Evolutionary conservation across 2,888 invertebrate species (phyloP), one percentile per base, ranked within the genome.

Genomic region (Drosophila demipolita): DNA sequence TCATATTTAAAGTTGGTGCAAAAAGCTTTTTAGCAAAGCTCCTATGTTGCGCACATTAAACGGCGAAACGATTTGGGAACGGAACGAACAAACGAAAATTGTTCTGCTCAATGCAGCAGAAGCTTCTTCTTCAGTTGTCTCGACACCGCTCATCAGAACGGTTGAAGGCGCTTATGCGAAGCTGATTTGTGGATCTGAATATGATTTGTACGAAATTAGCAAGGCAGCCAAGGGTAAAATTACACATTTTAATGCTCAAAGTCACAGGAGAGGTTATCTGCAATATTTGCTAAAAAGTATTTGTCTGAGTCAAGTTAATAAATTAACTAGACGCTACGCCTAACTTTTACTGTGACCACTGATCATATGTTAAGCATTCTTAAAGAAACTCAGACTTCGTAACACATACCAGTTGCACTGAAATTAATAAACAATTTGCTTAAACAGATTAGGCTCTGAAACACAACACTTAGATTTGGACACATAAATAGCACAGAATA

Each of bases 1-100:
- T 63, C 48, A 42, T 32, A 5, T 62, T 23, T 11, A 23, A 78
- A 79, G 80, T 69, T 79, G 33, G 17, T 48, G 49, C 42, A 26
- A 29, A 23, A 40, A 80, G 78, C 78, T 78, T 78, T 78, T 26
- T 17, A 26, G 9, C 3, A 35, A 9, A 80, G 76, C 76, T 77
- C 48, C 52, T 23, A 23, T 48, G 26, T 11, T 48, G 48, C 53
- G 63, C 42, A 61, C 45, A 33, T 32, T 65, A 45, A 48, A 33
- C 38, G 70, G 33, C 11, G 42, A 12, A 79, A 79, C 70, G 35
- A 23, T 8, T 58, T 67, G 82, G 65, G 20, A 79, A 50, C 68
- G 79, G 48, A 79, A 81, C 74, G 60, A 15, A 50, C 35, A 11
- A 61, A 61, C 38, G 4, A 29, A 29, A 8, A 36, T 26, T 38